Conservation (phyloP, 2,113 vertebrate species). For the Uropsilus gracilis region DNA sequence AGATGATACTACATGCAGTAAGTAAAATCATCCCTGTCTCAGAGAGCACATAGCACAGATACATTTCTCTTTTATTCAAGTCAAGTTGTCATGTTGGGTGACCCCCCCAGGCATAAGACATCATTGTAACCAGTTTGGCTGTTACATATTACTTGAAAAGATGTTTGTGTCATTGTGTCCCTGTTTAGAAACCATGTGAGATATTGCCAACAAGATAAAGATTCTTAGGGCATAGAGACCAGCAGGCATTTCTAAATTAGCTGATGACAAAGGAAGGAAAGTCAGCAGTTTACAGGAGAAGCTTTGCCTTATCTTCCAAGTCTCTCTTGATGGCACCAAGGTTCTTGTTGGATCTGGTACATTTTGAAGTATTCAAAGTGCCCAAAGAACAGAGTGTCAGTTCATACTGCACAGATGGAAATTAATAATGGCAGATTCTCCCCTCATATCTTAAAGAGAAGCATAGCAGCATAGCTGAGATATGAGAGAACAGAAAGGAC, state of each 20-base stretch:
- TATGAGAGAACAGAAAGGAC: not conserved
- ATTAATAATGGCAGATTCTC: not conserved
- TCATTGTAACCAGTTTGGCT: not conserved
- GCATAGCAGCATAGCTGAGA: not conserved
- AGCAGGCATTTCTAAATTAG: not conserved
- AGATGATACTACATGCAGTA: not conserved
- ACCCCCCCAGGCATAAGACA: accelerated
- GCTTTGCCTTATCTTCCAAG: not conserved
- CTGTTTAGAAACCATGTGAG: not conserved
- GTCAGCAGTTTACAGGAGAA: not conserved
- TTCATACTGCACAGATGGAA: not conserved
- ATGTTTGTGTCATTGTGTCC: not conserved
- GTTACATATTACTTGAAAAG: not conserved
- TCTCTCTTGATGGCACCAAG: not conserved
- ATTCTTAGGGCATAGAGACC: not conserved
- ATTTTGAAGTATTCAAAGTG: not conserved
- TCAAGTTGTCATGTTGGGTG: not conserved
- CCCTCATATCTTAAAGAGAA: not conserved
- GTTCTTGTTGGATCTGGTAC: not conserved
- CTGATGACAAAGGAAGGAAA: not conserved
- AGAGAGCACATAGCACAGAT: not conserved
- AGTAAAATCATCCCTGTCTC: not conserved
- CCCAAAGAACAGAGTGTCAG: not conserved
- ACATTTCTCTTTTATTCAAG: not conserved
- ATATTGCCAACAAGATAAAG: not conserved